Evolutionary conservation across 2,888 invertebrate species (phyloP), one percentile per base, ranked within the genome.

Genomic region (Coenonympha arcania): DNA sequence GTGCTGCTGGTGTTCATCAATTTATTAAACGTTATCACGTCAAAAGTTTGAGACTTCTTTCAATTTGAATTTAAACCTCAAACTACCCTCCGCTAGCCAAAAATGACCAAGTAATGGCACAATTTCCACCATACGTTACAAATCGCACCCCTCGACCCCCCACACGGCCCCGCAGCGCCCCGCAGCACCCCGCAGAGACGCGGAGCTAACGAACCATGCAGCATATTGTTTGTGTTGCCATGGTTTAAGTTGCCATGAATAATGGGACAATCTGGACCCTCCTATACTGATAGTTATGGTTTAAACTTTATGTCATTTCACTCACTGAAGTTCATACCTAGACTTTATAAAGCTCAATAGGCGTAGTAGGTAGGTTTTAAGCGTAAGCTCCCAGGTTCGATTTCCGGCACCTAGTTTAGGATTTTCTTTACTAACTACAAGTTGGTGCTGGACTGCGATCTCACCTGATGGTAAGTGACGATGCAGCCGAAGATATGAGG

Each of bases 191-290:
- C n/a, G n/a, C n/a, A 56, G 42, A 61, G 57, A 64, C 58, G 56
- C 60, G 61, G 64, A 67, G 61, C 63, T 71, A 80, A 73, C 77
- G 76, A 78, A 72, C 66, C 73, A 61, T 67, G 69, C 64, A 83
- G 53, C 85, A 81, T 84, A 85, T 83, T 84, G 84, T 83, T 75
- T 74, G 73, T 69, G 56, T 58, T 55, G 54, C 54, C 52, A 59
- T 55, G 46, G 57, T 46, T 55, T 76, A 63, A 59, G 54, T 60
- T 57, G 43, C 56, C 59, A 59, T 58, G 50, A 55, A 61, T 59
- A 60, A 59, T 61, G 50, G 54, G 48, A 48, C 40, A 36, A 42
- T 54, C 47, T 48, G 52, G 54, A 55, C 57, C 52, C 59, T 55
- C 36, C 48, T 33, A 31, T 46, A 5, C 13, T 22, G 18, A 24